Conservation (phyloP, 2,888 invertebrate genomes). For the Oligia latruncula region DNA sequence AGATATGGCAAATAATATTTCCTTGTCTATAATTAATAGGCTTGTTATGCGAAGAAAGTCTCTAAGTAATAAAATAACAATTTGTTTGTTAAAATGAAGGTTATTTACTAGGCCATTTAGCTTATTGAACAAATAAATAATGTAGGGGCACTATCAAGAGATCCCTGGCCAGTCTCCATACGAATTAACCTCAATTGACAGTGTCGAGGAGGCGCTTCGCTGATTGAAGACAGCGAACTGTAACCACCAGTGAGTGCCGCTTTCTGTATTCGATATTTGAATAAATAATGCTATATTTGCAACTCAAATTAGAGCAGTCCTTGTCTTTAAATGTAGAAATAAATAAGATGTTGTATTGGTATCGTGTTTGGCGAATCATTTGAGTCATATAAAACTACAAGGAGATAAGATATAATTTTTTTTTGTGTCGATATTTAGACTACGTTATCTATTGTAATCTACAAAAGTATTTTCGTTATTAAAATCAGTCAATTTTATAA, state of each 20-base stretch:
- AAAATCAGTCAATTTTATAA: not conserved
- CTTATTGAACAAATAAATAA: constrained; percentile 88
- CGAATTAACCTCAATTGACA: constrained; percentile 90
- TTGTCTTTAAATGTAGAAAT: constrained; percentile 13
- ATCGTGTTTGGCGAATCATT: constrained; percentile 41
- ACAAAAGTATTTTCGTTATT: constrained; percentile 35
- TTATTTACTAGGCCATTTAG: constrained; percentile 82
- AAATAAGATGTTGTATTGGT: constrained; percentile 29
- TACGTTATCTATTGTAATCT: constrained; percentile 65
- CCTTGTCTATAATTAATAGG: constrained; percentile 37
- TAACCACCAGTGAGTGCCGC: constrained; percentile 78
- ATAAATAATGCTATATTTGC: constrained; percentile 70
- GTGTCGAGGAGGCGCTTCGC: constrained; percentile 87
- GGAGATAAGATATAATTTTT: constrained; percentile 59
- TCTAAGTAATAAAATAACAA: constrained; percentile 68
- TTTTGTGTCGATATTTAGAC: constrained; percentile 58
- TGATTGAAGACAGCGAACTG: constrained; percentile 86
- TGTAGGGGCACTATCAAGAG: constrained; percentile 84
- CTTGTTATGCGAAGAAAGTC: constrained; percentile 55
- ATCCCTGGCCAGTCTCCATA: constrained; percentile 87
- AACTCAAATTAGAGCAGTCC: constrained; percentile 38
- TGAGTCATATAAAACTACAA: constrained; percentile 49
- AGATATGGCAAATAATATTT: constrained; percentile 47
- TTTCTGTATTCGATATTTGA: constrained; percentile 77
- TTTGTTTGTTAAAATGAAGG: constrained; percentile 73